Evolutionary conservation across 2,888 invertebrate species (phyloP).

Genomic region (Drosophila maculinotata): DNA sequence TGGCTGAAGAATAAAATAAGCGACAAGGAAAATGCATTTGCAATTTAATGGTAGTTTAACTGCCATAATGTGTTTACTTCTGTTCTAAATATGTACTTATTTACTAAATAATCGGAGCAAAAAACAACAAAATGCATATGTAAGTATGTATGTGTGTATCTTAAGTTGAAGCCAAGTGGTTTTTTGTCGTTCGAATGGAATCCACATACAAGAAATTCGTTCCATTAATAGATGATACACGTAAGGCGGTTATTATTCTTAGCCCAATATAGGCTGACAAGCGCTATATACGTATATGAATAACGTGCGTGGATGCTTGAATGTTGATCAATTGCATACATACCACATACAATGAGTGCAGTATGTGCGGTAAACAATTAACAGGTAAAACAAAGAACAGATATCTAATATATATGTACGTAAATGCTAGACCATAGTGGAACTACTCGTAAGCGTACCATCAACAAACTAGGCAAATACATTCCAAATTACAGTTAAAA

Average conservation of each 20-base stretch:
- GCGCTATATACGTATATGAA: constrained; percentile 8
- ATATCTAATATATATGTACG: constrained; percentile 27
- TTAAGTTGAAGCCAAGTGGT: constrained; percentile 45
- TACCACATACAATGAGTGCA: constrained; percentile 1
- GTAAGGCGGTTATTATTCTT: not conserved
- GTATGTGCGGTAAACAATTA: constrained; percentile 54
- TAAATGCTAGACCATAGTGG: constrained; percentile 52
- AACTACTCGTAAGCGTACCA: constrained; percentile 40
- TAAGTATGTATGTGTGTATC: constrained; percentile 17
- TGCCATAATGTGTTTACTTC: constrained; percentile 33
- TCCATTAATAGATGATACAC: constrained; percentile 16
- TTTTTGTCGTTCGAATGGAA: constrained; percentile 18
- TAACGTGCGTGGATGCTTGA: constrained; percentile 22
- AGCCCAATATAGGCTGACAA: constrained; percentile 17
- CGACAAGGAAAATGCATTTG: constrained; percentile 5
- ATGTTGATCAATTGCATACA: constrained; percentile 14
- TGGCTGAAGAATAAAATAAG: not conserved
- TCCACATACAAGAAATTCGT: not conserved
- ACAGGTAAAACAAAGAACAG: constrained; percentile 62
- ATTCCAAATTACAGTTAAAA: constrained; percentile 58
- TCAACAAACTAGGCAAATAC: constrained; percentile 48
- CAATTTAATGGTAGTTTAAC: constrained; percentile 35
- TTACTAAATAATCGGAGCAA: constrained; percentile 45
- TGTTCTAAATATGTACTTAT: constrained; percentile 26
- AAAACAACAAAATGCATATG: constrained; percentile 49